Percentiles rank a stretch among this genome's conserved stretches.
Conservation (phyloP, 2,113 vertebrate species). For the Excalfactoria chinensis region DNA sequence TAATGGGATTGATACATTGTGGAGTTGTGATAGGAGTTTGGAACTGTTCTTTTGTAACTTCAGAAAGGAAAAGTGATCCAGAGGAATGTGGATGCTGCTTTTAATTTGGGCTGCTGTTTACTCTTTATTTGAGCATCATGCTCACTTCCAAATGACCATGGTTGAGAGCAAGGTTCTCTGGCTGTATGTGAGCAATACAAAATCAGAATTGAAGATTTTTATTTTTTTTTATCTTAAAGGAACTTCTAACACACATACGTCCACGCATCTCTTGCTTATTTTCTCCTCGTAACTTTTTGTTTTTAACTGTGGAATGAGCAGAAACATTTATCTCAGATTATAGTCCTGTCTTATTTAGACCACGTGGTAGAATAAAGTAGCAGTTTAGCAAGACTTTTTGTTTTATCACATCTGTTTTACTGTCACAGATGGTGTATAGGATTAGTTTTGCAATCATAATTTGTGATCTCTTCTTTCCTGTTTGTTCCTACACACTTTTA, state of each 20-base stretch:
- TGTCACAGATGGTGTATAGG: neutral
- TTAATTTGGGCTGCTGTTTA: neutral
- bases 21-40: neutral
- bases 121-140: neutral
- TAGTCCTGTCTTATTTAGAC: neutral
- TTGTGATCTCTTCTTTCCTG: neutral
- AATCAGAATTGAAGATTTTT: neutral
- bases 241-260: neutral
- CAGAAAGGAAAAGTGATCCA: neutral
- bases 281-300: neutral
- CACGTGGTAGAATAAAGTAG: neutral
- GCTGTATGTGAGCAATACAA: neutral
- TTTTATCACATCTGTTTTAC: neutral
- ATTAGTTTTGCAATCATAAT: neutral
- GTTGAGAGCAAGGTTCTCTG: neutral
- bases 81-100: neutral
- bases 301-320: neutral
- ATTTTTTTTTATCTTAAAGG: neutral
- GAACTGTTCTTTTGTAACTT: neutral
- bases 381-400: neutral
- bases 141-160: neutral
- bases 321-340: neutral
- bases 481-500: neutral
- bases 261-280: neutral
- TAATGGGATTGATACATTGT: neutral